A percentile compares a stretch with the other conserved stretches of the same genome.
Conservation (phyloP, 1,140 invertebrate genomes). For the Drosophila jambulina region DNA sequence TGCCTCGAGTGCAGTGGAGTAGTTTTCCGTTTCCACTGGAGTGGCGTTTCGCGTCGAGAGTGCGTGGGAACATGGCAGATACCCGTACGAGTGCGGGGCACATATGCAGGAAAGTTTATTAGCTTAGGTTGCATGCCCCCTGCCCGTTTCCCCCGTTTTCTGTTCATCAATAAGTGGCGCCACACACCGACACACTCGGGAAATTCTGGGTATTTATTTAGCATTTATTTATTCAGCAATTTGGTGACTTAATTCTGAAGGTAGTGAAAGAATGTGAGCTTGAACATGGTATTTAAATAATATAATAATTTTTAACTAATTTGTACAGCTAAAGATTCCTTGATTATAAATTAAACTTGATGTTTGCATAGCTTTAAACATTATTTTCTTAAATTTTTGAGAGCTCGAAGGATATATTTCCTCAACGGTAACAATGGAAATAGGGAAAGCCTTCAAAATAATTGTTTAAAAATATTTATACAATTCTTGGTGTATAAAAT, state of each 20-base stretch:
- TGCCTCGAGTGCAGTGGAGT: slow-evolving; percentile 29
- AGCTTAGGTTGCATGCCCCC: slow-evolving; percentile 22
- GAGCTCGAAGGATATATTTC: background rate
- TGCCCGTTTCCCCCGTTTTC: background rate
- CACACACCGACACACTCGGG: slow-evolving; percentile 23
- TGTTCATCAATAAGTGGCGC: slow-evolving; percentile 24
- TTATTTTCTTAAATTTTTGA: background rate
- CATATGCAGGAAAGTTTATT: slow-evolving; percentile 43
- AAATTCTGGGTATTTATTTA: slow-evolving; percentile 7
- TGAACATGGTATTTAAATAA: background rate
- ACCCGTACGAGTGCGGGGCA: background rate
- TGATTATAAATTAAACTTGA: background rate
- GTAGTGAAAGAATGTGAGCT: background rate
- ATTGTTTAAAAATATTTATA: background rate
- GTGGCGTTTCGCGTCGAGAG: slow-evolving; percentile 36
- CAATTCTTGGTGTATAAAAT: background rate
- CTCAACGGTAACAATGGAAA: no score
- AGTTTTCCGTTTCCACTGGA: slow-evolving; percentile 30
- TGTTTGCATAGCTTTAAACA: no score
- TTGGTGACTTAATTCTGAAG: background rate
- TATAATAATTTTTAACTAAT: no score
- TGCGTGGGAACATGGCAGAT: slow-evolving; percentile 59
- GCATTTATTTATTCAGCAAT: background rate
- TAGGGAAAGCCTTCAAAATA: background rate
- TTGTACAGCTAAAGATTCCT: no score